Base-by-base conservation (phyloP, 1,140 invertebrate species). In the Diprion similis region DNA sequence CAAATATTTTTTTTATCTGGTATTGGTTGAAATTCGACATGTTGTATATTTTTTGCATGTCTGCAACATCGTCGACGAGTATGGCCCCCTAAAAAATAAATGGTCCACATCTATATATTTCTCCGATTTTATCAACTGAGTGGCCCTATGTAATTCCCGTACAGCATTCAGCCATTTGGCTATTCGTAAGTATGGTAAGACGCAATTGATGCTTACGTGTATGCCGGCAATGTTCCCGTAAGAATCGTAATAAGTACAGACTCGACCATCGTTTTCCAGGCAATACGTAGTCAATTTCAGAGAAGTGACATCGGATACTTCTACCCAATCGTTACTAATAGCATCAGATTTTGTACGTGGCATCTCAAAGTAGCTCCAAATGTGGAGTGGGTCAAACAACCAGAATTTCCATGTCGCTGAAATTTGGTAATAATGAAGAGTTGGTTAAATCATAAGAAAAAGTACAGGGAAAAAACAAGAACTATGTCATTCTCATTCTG, bases 151-250 rank as follows among this genome's bases (percentile, higher is more conserved):
- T 59, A 59, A 13, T 59, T 13, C 6, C n/a, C 9, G n/a, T 59
- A 15, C 51, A 59, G n/a, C n/a, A 15, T 59, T 59, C n/a, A 8
- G n/a, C 51, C 51, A 15, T 59, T 17, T 4, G 11, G 11, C 51
- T 6, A 59, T 8, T 59, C 9, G 7, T 15, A 59, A 8, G n/a
- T 15, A 59, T 59, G 11, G 9, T 0, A 59, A 15, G 6, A 17
- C 11, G 51, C 7, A 17, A 59, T 59, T 59, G 9, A 15, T 59
- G n/a, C 3, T 17, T 59, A 59, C 80, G 74, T 88, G 87, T 8
- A 89, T 69, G 8, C 87, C 88, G 70, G 87, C 83, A 0, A 89
- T 82, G 73, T 88, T 88, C 0, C 88, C 87, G 11, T 82, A 80
- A 1, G 82, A 78, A 65, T 87, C 85, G 51, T 82, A 87, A 10